Base-by-base conservation (phyloP, 2,888 invertebrate genomes). In the Catonia carolina region DNA sequence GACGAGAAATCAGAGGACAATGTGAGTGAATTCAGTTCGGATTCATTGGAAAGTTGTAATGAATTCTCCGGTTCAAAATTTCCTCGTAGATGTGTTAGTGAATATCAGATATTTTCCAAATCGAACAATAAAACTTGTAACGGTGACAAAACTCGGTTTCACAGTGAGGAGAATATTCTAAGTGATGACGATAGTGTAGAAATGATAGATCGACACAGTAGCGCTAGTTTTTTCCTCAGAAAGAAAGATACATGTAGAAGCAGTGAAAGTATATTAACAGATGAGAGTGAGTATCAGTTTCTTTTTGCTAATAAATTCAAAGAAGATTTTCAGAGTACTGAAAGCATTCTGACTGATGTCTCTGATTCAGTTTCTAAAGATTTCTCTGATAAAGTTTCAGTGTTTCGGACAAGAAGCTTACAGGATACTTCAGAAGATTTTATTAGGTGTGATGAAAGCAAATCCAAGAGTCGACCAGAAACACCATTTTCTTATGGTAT, bases 151-250 rank as follows among this genome's bases (percentile, higher is more conserved):
- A 62, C 63, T n/a, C 60, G 61, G 50, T 65, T 63, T 37, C 65
- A 65, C 47, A 65, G 65, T 56, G 66, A 66, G 60, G 65, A 66
- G 52, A 66, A 66, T 59, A 65, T 66, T 60, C 56, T 66, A 53
- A 61, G 58, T 36, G 64, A 63, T 41, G 58, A 62, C 39, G 55
- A 62, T 54, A 41, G 42, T 18, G 51, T 54, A 31, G 62, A 63
- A 37, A 56, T 61, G 41, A 61, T 61, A 53, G 67, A 67, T 55
- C 61, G 68, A 2, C 68, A 68, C 62, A 88, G 84, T 39, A 85
- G 87, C 66, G 89, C 89, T 4, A 89, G 89, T 66, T 90, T 90
- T 73, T 89, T 89, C 65, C 70, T 89, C 20, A 86, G 81, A 62
- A 79, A 77, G 58, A 77, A 78, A 73, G 80, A 80, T 59, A 75